phyloP scores from a whole-genome alignment of 2,113 vertebrate genomes.

The Poecile atricapillus region DNA sequence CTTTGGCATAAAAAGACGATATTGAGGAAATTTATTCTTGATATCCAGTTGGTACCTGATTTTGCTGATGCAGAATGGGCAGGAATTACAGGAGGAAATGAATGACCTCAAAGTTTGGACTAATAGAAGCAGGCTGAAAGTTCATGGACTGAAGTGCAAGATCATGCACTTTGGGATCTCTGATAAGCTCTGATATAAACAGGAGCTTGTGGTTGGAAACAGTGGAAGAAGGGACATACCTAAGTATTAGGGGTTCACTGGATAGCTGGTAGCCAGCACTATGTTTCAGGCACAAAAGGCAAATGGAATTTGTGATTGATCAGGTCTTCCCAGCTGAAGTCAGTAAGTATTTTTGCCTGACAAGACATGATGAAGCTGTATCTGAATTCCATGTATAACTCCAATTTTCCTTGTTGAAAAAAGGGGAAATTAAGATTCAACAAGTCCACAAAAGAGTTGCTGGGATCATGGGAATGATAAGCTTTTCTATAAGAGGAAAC shows the following conservation, averaged over 20 bases:
- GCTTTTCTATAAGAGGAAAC: slow-evolving; percentile 23
- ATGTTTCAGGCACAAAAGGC: neutral
- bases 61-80: neutral
- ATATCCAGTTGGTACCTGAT: neutral
- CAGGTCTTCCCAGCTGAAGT: neutral
- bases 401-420: neutral
- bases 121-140: neutral
- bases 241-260: neutral
- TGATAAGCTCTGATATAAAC: neutral
- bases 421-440: neutral
- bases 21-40: neutral
- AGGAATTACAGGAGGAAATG: neutral
- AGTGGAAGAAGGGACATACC: neutral
- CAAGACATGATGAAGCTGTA: neutral
- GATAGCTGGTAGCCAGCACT: neutral
- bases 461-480: slow-evolving; percentile 28
- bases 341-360: neutral
- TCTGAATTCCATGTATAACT: neutral
- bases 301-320: neutral
- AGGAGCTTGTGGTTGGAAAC: neutral
- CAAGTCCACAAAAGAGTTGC: neutral
- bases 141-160: neutral
- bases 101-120: neutral
- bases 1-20: neutral
- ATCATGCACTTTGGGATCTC: neutral